A percentile compares a stretch with the other conserved stretches of the same genome.
These are phyloP conservation scores for Pandemis heparana DNA, from an alignment of 2,888 invertebrate genomes.

Conservation along the genomic window DNA sequence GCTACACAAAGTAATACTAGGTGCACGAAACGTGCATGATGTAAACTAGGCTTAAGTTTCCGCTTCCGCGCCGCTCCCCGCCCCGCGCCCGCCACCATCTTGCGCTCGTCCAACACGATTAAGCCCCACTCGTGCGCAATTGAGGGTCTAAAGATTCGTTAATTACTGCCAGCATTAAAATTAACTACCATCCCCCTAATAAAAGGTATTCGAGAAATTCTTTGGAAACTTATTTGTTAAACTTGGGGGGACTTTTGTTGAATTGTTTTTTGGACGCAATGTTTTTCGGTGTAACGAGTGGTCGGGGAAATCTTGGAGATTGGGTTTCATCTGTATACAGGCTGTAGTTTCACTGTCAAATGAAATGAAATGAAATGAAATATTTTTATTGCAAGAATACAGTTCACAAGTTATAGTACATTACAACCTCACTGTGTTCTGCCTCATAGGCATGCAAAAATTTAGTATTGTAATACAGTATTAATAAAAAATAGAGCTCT, in stretches of 20 bases:
- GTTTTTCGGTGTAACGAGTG: constrained; percentile 4
- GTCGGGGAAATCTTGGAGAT: constrained; percentile 1
- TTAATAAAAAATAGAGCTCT: too few relatives aligned
- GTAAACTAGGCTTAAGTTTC: too few relatives aligned
- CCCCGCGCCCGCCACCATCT: constrained; percentile 48
- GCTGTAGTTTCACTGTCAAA: neutral
- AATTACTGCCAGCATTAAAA: constrained; percentile 81
- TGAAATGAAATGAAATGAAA: too few relatives aligned
- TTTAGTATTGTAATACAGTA: too few relatives aligned
- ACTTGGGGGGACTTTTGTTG: constrained; percentile 2
- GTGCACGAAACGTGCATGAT: too few relatives aligned
- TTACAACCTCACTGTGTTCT: too few relatives aligned
- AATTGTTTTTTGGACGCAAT: constrained; percentile 9
- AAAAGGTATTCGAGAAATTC: constrained; percentile 61
- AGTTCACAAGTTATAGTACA: too few relatives aligned
- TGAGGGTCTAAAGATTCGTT: constrained; percentile 80
- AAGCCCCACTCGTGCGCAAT: constrained; percentile 70
- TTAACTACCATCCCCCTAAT: constrained; percentile 73
- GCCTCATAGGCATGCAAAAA: too few relatives aligned
- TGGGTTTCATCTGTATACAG: neutral
- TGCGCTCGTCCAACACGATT: constrained; percentile 59
- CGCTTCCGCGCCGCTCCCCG: constrained; percentile 20
- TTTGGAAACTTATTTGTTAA: constrained; percentile 47
- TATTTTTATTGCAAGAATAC: too few relatives aligned
- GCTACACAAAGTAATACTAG: too few relatives aligned